Evolutionary conservation across 2,888 invertebrate genomes (phyloP).

Genomic region (Oasisia sp.): DNA sequence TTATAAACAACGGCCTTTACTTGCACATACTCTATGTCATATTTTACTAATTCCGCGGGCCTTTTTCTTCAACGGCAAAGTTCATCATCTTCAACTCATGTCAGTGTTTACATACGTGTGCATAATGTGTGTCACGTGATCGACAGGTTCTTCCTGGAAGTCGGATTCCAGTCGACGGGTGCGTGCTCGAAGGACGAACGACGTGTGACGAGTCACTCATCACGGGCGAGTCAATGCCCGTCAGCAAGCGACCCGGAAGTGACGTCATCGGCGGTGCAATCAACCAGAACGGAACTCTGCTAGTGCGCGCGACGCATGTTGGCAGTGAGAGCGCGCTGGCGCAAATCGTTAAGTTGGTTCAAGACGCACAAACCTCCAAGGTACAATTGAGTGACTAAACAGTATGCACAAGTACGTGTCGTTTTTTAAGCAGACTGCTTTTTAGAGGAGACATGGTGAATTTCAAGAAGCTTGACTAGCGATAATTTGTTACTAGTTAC

Average conservation of each 20-base stretch:
- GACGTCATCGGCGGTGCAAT: slow-evolving; percentile 83
- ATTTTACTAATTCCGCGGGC: background rate
- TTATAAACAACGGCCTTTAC: too few relatives aligned
- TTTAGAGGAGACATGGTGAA: background rate
- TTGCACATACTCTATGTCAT: background rate
- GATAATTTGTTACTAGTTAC: background rate
- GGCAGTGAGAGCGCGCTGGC: slow-evolving; percentile 95
- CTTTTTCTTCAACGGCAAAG: background rate
- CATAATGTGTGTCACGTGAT: background rate
- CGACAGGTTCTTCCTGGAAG: slow-evolving; percentile 87
- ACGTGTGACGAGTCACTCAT: slow-evolving; percentile 96
- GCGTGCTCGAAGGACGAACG: slow-evolving; percentile 85
- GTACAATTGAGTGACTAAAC: slow-evolving; percentile 46
- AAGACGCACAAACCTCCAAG: slow-evolving; percentile 98
- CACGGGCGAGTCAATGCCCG: slow-evolving; percentile 98
- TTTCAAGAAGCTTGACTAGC: background rate
- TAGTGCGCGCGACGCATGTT: slow-evolving; percentile 94
- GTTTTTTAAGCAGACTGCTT: background rate
- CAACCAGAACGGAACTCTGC: slow-evolving; percentile 90
- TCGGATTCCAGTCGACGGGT: slow-evolving; percentile 95
- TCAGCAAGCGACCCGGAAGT: slow-evolving; percentile 82
- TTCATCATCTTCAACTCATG: background rate
- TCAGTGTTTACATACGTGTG: too few relatives aligned
- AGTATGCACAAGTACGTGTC: background rate
- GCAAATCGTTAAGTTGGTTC: slow-evolving; percentile 93